Evolutionary conservation across 2,888 invertebrate genomes (phyloP), one percentile per base, ranked within the genome.

Genomic region (Diaperis boleti): DNA sequence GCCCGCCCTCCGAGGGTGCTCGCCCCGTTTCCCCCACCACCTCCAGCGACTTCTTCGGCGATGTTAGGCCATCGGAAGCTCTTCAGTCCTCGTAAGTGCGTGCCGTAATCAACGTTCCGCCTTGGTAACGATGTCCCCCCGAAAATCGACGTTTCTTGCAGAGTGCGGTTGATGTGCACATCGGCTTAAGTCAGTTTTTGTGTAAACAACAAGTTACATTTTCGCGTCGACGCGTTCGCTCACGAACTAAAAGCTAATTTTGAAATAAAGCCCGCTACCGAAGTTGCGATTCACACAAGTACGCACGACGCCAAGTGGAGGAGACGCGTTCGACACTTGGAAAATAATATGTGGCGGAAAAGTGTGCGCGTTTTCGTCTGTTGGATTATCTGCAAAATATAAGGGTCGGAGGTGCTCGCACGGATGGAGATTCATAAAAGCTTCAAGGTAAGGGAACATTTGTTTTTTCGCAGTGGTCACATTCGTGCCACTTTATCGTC

Each of bases 181-280:
- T 29, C 6, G 14, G 20, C 29, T 54, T 54, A 42, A 54, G 41
- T 54, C 4, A 31, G 18, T 42, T 54, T 54, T 42, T 31, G 41
- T 54, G 54, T 42, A 56, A 56, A 56, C 35, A 35, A 56, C 35
- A 55, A 56, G 41, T 45, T 56, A 15, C 44, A 56, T 26, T 39
- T 56, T 59, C 61, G 64, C 62, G 66, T 61, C 61, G 59, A 57
- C 63, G 63, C 69, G 64, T 63, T 29, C 39, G 62, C 57, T n/a
- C 63, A 68, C 69, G 68, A 65, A 65, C 66, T 64, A 65, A 69
- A 59, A 63, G 68, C 72, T 73, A 74, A 73, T 72, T 74, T 73
- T 70, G 71, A 72, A 73, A 71, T 70, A 72, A 72, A 72, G 69
- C 67, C 68, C 69, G 69, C 70, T 66, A 59, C 29, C 35, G 49